These are phyloP conservation scores for Zoanthus sansibaricus DNA, from an alignment of 92 coral and sea anemone species.

Conservation along the genomic window DNA sequence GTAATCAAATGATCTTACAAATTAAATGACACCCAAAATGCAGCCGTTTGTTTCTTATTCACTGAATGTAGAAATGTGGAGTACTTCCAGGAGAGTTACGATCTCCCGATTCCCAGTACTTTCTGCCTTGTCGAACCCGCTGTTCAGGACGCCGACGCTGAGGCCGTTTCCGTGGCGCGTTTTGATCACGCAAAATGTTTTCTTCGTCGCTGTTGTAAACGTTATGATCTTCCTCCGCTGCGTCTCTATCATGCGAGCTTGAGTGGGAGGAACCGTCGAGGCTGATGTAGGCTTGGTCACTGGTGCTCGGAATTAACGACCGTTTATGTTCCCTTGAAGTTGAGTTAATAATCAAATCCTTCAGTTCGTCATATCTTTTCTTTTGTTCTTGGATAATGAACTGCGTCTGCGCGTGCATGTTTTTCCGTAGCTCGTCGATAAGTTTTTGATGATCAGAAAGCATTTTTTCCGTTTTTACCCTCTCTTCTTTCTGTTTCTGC, in stretches of 20 bases:
- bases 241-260: conserved; percentile 50
- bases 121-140: conserved; percentile 25
- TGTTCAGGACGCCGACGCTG: conserved; percentile 47
- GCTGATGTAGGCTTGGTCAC: conserved; percentile 72
- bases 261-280: conserved; percentile 66
- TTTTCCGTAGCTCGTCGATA: conserved; percentile 82
- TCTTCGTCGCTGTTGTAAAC: conserved; percentile 33
- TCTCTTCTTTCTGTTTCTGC: conserved; percentile 77
- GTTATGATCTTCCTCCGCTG: conserved; percentile 18
- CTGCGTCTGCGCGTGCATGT: conserved; percentile 75
- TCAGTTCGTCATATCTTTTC: conserved; percentile 81
- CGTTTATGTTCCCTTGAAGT: conserved; percentile 22
- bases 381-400: conserved; percentile 79
- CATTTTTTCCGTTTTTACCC: conserved; percentile 70
- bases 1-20: no score
- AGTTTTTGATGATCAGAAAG: conserved; percentile 71
- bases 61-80: conserved; percentile 84
- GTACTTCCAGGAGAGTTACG: conserved; percentile 56
- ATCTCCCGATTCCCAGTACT: conserved; percentile 48
- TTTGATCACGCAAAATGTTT: conserved; percentile 40
- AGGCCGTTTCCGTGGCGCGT: conserved; percentile 32
- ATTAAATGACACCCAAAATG: no score
- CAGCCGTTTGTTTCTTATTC: background rate
- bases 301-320: conserved; percentile 48
- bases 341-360: conserved; percentile 29